Base-by-base conservation (phyloP, 2,888 invertebrate genomes). In the Noctua janthe region DNA sequence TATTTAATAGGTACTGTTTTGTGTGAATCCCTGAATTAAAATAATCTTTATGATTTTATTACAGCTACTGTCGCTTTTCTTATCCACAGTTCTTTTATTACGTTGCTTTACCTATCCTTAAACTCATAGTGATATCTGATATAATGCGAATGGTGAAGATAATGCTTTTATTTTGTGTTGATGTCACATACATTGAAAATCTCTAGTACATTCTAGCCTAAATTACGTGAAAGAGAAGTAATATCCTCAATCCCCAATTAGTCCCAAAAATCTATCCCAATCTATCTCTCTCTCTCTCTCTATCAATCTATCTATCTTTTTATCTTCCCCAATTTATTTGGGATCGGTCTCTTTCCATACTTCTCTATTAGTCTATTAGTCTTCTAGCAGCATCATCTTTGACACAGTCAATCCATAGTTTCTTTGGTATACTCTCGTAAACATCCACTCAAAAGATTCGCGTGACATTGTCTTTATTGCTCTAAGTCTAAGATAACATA, bases 41-140 rank as follows among this genome's bases (percentile, higher is more conserved):
- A 56, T 70, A 70, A 72, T 67, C 72, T 82, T 74, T 81, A 81
- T 47, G n/a, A 10, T 70, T 81, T 70, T 75, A 75, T 62, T 74
- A 23, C 47, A 54, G 39, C 74, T 75, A 54, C 75, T 74, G 39
- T 64, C 17, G 39, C 13, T 64, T 75, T 70, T 80, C 66, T 80
- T 35, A 35, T 66, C 0, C 23, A 39, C 51, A n/a, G 23, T n/a
- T 23, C 2, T 66, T 66, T 56, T 77, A 77, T 54, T 54, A 74
- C 35, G n/a, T 39, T 20, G 39, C 20, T 35, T 74, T 73, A 71
- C 13, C 29, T 29, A 29, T 29, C 29, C 29, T 29, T 29, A 29
- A 29, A 29, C 29, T 29, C 29, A 29, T 29, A 7, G 64, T 80
- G 15, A 17, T 71, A 74, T n/a, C 10, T 54, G 29, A 29, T 29